Conservation (phyloP, 2,888 invertebrate genomes). For the Didymodactylos carnosus region DNA sequence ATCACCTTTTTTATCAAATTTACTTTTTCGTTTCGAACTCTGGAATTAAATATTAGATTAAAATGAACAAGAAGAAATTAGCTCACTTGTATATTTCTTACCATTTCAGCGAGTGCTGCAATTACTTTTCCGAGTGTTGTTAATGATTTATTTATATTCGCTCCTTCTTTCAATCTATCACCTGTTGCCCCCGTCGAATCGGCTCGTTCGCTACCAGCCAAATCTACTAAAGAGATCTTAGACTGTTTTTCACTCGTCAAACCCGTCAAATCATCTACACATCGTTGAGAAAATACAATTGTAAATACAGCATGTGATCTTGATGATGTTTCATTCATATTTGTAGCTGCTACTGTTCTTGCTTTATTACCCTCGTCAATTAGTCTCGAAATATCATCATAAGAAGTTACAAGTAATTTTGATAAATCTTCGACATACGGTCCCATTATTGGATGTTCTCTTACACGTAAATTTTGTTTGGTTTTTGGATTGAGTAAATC, state of each 20-base stretch:
- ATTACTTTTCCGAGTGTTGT: conserved; percentile 41
- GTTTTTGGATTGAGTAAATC: conserved; percentile 36
- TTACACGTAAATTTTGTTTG: conserved; percentile 36
- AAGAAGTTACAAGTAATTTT: conserved; percentile 30
- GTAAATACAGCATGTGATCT: conserved; percentile 42
- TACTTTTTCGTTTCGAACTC: neutral
- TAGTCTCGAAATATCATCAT: conserved; percentile 37
- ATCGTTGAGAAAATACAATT: conserved; percentile 43
- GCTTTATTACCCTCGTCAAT: conserved; percentile 41
- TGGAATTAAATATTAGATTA: neutral
- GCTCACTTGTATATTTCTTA: conserved; percentile 23
- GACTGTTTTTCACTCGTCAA: conserved; percentile 39
- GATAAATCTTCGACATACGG: conserved; percentile 37
- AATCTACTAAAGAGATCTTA: conserved; percentile 41
- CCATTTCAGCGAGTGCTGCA: conserved; percentile 29
- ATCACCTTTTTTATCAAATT: conserved; percentile 13
- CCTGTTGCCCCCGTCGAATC: conserved; percentile 40
- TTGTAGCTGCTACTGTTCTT: conserved; percentile 41
- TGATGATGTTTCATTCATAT: conserved; percentile 42
- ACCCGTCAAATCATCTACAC: conserved; percentile 58
- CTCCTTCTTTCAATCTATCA: conserved; percentile 41
- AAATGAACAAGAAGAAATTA: neutral
- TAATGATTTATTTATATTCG: conserved; percentile 41
- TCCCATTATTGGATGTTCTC: conserved; percentile 41
- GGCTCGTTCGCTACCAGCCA: conserved; percentile 42